Evolutionary conservation across 2,113 vertebrate species (phyloP).

Genomic region (Corythaeola cristata): DNA sequence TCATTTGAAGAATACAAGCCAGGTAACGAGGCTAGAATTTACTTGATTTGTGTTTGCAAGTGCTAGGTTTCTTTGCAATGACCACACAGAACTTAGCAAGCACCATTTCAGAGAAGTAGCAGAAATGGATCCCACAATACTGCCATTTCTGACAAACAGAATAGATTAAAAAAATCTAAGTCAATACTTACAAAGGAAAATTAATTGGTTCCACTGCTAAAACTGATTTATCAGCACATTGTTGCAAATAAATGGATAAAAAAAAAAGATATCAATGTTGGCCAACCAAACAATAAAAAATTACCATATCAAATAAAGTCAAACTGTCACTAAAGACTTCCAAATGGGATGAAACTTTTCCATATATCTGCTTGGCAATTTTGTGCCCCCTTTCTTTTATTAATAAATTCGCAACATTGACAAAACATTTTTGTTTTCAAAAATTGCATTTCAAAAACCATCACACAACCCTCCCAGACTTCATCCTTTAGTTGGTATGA

Average conservation of each 20-base stretch:
- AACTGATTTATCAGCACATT: not conserved
- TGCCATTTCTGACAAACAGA: not conserved
- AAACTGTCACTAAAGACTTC: not conserved
- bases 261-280: not conserved
- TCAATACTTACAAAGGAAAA: slow-evolving; percentile 20
- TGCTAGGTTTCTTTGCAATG: not conserved
- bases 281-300: not conserved
- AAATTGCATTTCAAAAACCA: not conserved
- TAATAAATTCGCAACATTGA: not conserved
- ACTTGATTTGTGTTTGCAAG: not conserved
- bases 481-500: not conserved
- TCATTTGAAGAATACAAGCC: not conserved
- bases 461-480: not conserved
- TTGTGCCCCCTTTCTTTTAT: not conserved
- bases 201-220: slow-evolving; percentile 21
- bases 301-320: not conserved
- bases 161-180: slow-evolving; percentile 7
- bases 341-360: not conserved
- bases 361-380: not conserved
- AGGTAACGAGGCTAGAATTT: not conserved
- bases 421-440: not conserved
- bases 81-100: not conserved
- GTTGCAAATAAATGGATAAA: not conserved
- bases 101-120: not conserved
- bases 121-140: not conserved